Percentiles rank a stretch among this genome's conserved stretches.
These are phyloP conservation scores for Nothoprocta perdicaria DNA, from an alignment of 2,113 vertebrate genomes.

Conservation along the genomic window DNA sequence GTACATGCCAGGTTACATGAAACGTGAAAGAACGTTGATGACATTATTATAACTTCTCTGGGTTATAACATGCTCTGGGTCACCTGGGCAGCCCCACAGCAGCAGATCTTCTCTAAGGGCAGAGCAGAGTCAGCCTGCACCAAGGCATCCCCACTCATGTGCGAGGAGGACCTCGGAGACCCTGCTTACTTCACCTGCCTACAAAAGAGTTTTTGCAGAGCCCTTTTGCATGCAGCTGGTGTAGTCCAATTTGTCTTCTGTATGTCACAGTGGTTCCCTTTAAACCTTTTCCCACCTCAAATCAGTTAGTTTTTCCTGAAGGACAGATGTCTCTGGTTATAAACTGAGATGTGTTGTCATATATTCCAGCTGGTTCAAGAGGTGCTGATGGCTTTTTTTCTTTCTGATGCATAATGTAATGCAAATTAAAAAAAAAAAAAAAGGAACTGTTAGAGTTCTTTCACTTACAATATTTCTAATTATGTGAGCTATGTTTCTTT, in stretches of 20 bases:
- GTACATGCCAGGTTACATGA: background rate
- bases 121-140: background rate
- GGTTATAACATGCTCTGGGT: background rate
- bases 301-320: background rate
- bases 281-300: background rate
- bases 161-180: background rate
- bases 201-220: background rate
- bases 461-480: background rate
- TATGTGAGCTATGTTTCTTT: background rate
- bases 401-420: background rate
- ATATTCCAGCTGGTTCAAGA: background rate
- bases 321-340: background rate
- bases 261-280: background rate
- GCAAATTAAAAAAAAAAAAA: background rate
- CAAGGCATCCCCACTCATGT: accelerated
- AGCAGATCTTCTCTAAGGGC: background rate
- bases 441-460: too few species aligned
- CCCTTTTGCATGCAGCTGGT: background rate
- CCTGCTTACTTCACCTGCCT: background rate
- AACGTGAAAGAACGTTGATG: background rate
- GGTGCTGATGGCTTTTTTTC: background rate
- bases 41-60: background rate
- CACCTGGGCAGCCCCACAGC: accelerated
- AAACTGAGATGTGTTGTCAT: background rate
- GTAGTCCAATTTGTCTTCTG: background rate